phyloP scores from a whole-genome alignment of 2,113 vertebrate species.

The Hyperopisus bebe region DNA sequence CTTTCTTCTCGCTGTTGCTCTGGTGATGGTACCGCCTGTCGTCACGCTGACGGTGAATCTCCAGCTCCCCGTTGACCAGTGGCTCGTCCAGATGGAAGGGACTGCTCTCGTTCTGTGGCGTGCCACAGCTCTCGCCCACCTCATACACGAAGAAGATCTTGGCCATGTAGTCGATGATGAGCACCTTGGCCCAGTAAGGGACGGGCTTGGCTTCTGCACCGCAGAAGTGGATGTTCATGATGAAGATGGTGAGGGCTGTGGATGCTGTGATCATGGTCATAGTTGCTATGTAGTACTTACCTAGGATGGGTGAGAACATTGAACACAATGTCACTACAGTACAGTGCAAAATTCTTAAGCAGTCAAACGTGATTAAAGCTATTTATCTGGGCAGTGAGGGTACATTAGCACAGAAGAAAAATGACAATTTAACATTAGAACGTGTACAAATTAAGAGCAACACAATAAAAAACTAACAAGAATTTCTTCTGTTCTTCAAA shows the following conservation, averaged over 20 bases:
- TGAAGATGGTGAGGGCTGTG: slow-evolving; percentile 91
- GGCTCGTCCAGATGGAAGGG: slow-evolving; percentile 52
- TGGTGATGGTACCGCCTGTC: slow-evolving; percentile 31
- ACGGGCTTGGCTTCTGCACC: slow-evolving; percentile 91
- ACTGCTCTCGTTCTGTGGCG: slow-evolving; percentile 50
- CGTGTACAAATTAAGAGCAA: background rate
- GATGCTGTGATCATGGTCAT: slow-evolving; percentile 99
- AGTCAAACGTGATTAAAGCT: background rate
- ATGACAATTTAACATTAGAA: background rate
- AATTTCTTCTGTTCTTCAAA: too few species aligned
- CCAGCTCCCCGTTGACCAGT: slow-evolving; percentile 25
- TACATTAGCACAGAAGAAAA: background rate
- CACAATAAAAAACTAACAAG: too few species aligned
- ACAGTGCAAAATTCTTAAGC: background rate
- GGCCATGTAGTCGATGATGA: slow-evolving; percentile 94
- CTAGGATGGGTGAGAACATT: slow-evolving; percentile 45
- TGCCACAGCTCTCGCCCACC: slow-evolving; percentile 87
- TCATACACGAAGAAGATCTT: slow-evolving; percentile 92
- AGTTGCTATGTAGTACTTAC: slow-evolving; percentile 96
- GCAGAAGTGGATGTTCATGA: slow-evolving; percentile 97
- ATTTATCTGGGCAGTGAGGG: background rate
- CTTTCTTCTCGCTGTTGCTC: slow-evolving; percentile 18
- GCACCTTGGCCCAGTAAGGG: slow-evolving; percentile 87
- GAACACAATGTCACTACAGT: background rate
- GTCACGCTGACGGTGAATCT: slow-evolving; percentile 24